Evolutionary conservation across 2,113 vertebrate genomes (phyloP), one percentile per base, ranked within the genome.

Genomic region (Melanotaenia duboulayi): DNA sequence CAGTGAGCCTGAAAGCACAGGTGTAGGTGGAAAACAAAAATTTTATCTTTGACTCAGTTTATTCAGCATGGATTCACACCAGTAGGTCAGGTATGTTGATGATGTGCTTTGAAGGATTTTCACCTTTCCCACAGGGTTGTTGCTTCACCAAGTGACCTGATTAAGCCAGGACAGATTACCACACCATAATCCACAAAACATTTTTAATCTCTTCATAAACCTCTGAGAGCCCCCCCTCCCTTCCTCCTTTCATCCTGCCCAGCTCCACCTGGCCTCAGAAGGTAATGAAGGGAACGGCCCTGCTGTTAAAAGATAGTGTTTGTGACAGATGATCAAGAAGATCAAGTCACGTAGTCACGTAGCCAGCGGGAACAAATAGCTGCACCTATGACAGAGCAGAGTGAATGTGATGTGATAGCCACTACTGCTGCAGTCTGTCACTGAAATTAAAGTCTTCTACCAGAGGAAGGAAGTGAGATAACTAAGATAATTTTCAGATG

Each of bases 131-230:
- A 56, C 61, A 50, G 72, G 3, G 16, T 52, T 78, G 76, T 76
- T 87, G 66, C 62, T 46, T 84, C 64, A 65, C 65, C 75, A 65
- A 81, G 78, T 42, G 23, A 77, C 84, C 82, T 66, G 86, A 84
- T 73, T 84, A 74, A 76, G 61, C 68, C 69, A 76, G 70, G 40
- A 16, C 87, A 91, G 91, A 91, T 92, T 93, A 90, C 25, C 60
- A 83, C 71, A 65, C 60, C 72, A 63, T 90, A 91, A 90, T 89
- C 86, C 86, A 76, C 76, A 83, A 89, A 90, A 89, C 83, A 90
- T 87, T 91, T 92, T 89, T 87, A 90, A 91, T 92, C 90, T 78
- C 77, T 73, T 76, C 66, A 75, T 78, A 87, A 89, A 83, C 63
- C 85, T 74, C 44, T 7, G 51, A 72, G 67, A 74, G 72, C 35